Evolutionary conservation across 2,113 vertebrate genomes (phyloP), one percentile per base, ranked within the genome.

Genomic region (Bujurquina vittata): DNA sequence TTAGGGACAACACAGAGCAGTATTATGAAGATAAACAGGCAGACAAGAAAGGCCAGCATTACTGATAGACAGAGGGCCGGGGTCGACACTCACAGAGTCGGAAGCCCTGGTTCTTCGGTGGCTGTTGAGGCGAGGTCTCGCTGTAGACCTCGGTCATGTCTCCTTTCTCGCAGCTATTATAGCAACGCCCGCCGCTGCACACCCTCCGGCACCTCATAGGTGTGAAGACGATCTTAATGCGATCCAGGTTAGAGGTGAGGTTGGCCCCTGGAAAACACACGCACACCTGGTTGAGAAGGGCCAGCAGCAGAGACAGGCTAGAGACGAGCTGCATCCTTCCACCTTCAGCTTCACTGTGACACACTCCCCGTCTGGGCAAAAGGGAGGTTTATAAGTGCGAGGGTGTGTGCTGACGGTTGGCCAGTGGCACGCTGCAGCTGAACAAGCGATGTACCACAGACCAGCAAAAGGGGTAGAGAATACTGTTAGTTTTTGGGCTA

Each of bases 171-270:
- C 96, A 96, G 89, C 84, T 96, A 91, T 95, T 96, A 89, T 92
- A 92, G 93, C 96, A 96, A 54, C 58, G 95, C 5, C 94, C 94
- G 14, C 90, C 91, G 2, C 52, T 88, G 90, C 96, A 96, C 65
- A 94, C 84, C 80, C 94, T 80, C 26, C 94, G 94, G 88, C 96
- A 96, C 83, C 94, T 75, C 92, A 95, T 96, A 22, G 96, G 96
- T 2, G 96, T 96, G 88, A 96, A 96, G 84, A 96, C 87, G 9
- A 96, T 96, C 94, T 96, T 96, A 76, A 96, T 96, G 74, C 95
- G 95, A 81, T 95, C 95, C 88, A 95, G 85, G 85, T 33, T 92
- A 73, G 95, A 87, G 9, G 95, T 96, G 77, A 96, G 94, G 92
- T 96, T 96, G 73, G 95, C 94, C 59, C 95, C 95, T 96, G 94